phyloP scores from a whole-genome alignment of 2,113 vertebrate species.

The Panurus biarmicus region DNA sequence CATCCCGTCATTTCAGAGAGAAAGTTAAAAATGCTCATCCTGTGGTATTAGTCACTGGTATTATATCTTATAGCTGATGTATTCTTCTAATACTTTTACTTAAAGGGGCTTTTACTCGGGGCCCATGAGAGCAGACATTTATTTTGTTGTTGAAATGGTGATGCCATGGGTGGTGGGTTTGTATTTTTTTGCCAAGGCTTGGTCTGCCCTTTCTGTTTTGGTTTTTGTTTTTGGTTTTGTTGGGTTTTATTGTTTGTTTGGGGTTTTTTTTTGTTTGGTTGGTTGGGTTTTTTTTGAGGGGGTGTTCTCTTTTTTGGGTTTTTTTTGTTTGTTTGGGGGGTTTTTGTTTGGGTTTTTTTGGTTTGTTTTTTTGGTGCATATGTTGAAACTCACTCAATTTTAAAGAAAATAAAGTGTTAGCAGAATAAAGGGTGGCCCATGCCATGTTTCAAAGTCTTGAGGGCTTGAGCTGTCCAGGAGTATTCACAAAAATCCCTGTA shows the following conservation, averaged over 20 bases:
- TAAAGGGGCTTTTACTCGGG: constrained; percentile 70
- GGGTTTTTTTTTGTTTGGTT: not conserved
- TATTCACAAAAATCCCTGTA: not conserved
- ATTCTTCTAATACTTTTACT: constrained; percentile 74
- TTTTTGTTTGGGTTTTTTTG: not conserved
- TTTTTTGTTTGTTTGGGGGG: not conserved
- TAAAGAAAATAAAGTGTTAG: not conserved
- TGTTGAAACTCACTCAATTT: not conserved
- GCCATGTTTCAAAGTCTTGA: not conserved
- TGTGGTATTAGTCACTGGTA: constrained; percentile 56
- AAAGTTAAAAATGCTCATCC: constrained; percentile 75
- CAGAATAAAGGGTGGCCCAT: not conserved
- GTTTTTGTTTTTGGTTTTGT: not conserved
- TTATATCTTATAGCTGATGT: constrained; percentile 73
- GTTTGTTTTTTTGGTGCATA: not conserved
- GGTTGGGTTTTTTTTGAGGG: not conserved
- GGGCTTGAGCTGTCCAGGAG: not conserved
- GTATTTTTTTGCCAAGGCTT: not conserved
- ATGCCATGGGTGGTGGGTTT: not conserved
- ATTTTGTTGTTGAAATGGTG: constrained; percentile 64
- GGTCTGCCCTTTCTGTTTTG: not conserved
- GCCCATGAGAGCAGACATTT: constrained; percentile 38
- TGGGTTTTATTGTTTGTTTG: too few relatives aligned
- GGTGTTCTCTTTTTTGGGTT: too few relatives aligned
- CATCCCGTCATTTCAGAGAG: constrained; percentile 72